Evolutionary conservation across 2,797 vertebrate species (phyloP), one percentile per base, ranked within the genome.

Genomic region (Echiichthys vipera): DNA sequence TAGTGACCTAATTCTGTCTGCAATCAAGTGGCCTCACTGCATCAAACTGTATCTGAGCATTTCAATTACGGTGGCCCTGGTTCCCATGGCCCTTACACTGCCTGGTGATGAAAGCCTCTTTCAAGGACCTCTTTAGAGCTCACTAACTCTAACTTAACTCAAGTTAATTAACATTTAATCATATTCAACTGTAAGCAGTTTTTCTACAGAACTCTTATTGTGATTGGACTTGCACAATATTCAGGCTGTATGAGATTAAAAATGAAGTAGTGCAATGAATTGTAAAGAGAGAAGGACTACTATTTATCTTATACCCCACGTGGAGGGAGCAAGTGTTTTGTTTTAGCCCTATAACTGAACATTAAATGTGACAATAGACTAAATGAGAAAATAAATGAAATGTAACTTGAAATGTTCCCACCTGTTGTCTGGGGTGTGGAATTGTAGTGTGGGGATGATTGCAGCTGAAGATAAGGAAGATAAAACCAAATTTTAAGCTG

Each of bases 1-100:
- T 46, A 78, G 64, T 70, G 50, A 29, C 81, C 56, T 73, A 57
- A 79, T 89, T 87, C 68, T 78, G 77, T 84, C 81, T 79, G 42
- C 64, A 74, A 70, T 72, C 58, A 77, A 84, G 80, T 75, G 61
- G 70, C 40, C 68, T 27, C 18, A 54, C 57, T 76, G 71, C 62
- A 74, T 83, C 54, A 75, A 77, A 25, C 18, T 40, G 34, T 30
- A 78, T 87, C 66, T 64, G 50, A 55, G 59, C 50, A 11, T 74
- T 86, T 88, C 84, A 85, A 84, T 88, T 76, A 72, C n/a, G 10
- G 62, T 17, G 70, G 46, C 46, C 47, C 46, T 67, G 50, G 62
- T 76, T 81, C 72, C 77, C 84, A 75, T 54, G 75, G 75, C 51
- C 32, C 47, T 25, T 15, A 42, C 18, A 30, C 30, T 59, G 63